These are phyloP conservation scores for Oncorhynchus keta DNA, from an alignment of 2,113 vertebrate genomes.

Conservation along the genomic window DNA sequence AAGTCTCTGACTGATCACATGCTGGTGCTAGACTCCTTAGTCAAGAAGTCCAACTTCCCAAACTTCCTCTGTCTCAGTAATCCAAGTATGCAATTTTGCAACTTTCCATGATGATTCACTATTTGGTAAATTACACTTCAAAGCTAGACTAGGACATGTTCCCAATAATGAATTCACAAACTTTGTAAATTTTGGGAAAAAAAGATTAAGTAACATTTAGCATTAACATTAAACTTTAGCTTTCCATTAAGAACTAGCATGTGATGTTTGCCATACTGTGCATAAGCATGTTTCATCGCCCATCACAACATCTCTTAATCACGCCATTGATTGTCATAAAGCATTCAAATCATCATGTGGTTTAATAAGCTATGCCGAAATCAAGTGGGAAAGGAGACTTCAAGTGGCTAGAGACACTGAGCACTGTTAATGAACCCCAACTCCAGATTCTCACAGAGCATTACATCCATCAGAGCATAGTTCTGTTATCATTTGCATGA, in stretches of 20 bases:
- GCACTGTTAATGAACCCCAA: slow-evolving; percentile 19
- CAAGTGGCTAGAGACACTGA: slow-evolving; percentile 17
- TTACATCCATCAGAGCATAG: too few species aligned
- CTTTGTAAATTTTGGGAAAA: too few species aligned
- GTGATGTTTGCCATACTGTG: background rate
- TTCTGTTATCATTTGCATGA: too few species aligned
- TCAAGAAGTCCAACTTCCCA: background rate
- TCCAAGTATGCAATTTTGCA: background rate
- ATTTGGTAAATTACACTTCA: background rate
- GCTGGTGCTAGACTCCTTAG: background rate
- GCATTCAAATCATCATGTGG: slow-evolving; percentile 33
- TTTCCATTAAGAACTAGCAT: background rate
- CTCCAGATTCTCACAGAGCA: slow-evolving; percentile 74
- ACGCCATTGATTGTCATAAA: slow-evolving; percentile 12
- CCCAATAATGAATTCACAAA: too few species aligned
- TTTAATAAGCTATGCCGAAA: slow-evolving; percentile 31
- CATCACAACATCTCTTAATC: slow-evolving; percentile 11
- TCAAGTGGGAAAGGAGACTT: slow-evolving; percentile 19
- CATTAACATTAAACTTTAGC: background rate
- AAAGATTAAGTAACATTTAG: too few species aligned
- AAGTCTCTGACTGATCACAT: background rate
- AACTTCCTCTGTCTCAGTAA: background rate
- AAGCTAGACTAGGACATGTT: background rate
- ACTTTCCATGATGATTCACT: background rate
- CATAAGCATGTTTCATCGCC: background rate